A percentile compares a stretch with the other conserved stretches of the same genome.
Conservation (phyloP, 2,888 invertebrate species). For the Drosophila eohydei region DNA sequence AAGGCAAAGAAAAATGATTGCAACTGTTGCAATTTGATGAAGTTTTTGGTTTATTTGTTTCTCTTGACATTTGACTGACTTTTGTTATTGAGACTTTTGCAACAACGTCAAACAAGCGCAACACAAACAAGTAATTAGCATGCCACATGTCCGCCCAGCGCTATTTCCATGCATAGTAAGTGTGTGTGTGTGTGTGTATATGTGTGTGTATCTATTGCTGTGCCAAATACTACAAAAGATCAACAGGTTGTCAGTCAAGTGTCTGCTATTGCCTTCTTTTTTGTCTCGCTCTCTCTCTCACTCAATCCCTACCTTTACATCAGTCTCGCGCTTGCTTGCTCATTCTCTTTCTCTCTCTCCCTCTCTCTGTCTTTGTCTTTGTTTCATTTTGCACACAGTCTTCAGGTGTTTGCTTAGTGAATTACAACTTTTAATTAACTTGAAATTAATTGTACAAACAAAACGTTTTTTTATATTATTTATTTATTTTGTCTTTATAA, state of each 20-base stretch:
- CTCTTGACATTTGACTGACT: slow-evolving; percentile 53
- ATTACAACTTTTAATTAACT: slow-evolving; percentile 31
- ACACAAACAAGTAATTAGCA: slow-evolving; percentile 48
- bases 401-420: slow-evolving; percentile 24
- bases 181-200: neutral
- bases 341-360: neutral
- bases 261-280: slow-evolving; percentile 37
- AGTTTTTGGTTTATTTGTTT: slow-evolving; percentile 31
- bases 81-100: slow-evolving; percentile 53
- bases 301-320: neutral
- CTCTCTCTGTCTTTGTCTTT: neutral
- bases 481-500: neutral
- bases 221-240: slow-evolving; percentile 56
- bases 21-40: slow-evolving; percentile 26
- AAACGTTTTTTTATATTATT: neutral
- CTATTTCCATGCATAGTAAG: slow-evolving; percentile 5
- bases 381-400: slow-evolving; percentile 2
- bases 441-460: slow-evolving; percentile 31
- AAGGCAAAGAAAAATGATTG: neutral
- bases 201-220: slow-evolving; percentile 26
- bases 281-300: neutral
- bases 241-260: slow-evolving; percentile 66
- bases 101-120: slow-evolving; percentile 27
- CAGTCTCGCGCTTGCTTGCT: neutral
- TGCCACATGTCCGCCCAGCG: slow-evolving; percentile 49